Evolutionary conservation across 2,888 invertebrate species (phyloP).

Genomic region (Stratiomys singularior): DNA sequence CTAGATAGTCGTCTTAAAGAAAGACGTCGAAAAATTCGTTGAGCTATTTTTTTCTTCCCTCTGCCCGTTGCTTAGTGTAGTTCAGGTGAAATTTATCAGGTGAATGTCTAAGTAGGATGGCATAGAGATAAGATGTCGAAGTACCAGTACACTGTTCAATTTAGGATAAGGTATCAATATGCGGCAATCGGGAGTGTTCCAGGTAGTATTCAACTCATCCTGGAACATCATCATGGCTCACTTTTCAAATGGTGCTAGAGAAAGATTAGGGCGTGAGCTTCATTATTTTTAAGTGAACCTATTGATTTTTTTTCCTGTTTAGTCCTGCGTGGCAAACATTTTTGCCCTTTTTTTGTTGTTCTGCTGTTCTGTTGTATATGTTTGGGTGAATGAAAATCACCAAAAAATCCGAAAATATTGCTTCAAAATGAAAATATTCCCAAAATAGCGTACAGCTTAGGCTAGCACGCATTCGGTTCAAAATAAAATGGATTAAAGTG

Average conservation of each 20-base stretch:
- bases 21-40: slow-evolving; percentile 34
- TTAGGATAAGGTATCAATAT: slow-evolving; percentile 41
- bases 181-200: slow-evolving; percentile 42
- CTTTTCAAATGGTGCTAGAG: too few relatives aligned
- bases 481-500: too few relatives aligned
- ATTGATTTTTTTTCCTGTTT: slow-evolving; percentile 21
- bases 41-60: slow-evolving; percentile 1
- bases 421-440: too few relatives aligned
- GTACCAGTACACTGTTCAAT: neutral
- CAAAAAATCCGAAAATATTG: too few relatives aligned
- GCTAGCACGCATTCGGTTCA: too few relatives aligned
- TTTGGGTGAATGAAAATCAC: too few relatives aligned
- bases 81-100: slow-evolving; percentile 49
- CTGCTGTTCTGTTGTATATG: too few relatives aligned
- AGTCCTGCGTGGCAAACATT: too few relatives aligned
- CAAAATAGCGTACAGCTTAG: too few relatives aligned
- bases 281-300: slow-evolving; percentile 17
- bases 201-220: neutral
- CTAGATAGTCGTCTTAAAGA: slow-evolving; percentile 40
- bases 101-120: slow-evolving; percentile 44
- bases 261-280: too few relatives aligned
- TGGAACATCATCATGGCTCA: neutral
- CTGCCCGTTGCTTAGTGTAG: neutral
- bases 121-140: slow-evolving; percentile 30
- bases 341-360: too few relatives aligned